A percentile compares a stretch with the other conserved stretches of the same genome.
phyloP scores from a whole-genome alignment of 2,888 invertebrate genomes.

The Tiliacea citrago region DNA sequence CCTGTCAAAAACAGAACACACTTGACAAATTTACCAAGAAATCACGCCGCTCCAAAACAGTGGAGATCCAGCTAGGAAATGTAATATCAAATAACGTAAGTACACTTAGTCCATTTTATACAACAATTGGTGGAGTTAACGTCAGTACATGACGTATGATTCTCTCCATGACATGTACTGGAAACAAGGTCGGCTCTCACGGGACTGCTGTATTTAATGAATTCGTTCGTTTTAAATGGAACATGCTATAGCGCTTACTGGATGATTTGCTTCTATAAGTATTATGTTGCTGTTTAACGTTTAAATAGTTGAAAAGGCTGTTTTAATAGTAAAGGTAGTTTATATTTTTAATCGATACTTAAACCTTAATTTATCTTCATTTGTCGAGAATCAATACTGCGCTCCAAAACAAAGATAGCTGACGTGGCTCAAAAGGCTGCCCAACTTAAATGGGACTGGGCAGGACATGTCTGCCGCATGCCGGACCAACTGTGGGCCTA shows the following conservation, averaged over 20 bases:
- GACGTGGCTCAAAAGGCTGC: no score
- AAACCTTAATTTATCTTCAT: background rate
- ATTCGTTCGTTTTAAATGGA: constrained; percentile 55
- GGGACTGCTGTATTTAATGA: constrained; percentile 54
- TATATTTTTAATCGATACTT: background rate
- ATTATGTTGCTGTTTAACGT: background rate
- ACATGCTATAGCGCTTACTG: constrained; percentile 26
- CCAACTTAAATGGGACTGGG: no score
- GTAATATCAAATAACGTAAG: constrained; percentile 23
- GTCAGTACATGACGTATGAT: constrained; percentile 55
- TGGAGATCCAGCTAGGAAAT: constrained; percentile 12
- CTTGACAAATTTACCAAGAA: constrained; percentile 29
- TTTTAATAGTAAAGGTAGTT: background rate
- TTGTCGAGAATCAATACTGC: background rate
- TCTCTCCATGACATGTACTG: constrained; percentile 49
- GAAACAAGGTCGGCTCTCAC: constrained; percentile 55
- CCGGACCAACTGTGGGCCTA: no score
- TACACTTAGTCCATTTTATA: constrained; percentile 39
- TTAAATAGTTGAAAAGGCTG: background rate
- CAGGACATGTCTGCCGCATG: no score
- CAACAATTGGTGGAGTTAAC: constrained; percentile 52
- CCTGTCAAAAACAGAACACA: constrained; percentile 14
- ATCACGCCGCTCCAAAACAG: constrained; percentile 19
- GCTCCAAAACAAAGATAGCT: no score
- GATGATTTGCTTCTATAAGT: constrained; percentile 6